Evolutionary conservation across 1,140 invertebrate genomes (phyloP).

Genomic region (Cephus cinctus): DNA sequence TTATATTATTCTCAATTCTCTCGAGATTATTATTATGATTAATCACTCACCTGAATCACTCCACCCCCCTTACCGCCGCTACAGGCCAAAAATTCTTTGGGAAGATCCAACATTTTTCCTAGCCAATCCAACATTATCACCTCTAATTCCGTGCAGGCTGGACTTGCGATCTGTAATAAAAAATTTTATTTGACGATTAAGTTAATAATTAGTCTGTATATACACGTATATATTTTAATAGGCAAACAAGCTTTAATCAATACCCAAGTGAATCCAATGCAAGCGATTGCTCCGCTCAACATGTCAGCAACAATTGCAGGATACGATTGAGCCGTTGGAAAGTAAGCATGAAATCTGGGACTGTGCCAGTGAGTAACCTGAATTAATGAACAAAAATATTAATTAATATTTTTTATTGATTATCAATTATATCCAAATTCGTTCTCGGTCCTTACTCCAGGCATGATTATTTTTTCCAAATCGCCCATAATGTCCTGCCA

Average conservation of each 20-base stretch:
- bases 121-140: slow-evolving; percentile 98
- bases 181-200: not conserved
- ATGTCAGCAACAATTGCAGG: slow-evolving; percentile 94
- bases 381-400: slow-evolving; percentile 9
- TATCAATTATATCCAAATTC: not conserved
- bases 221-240: slow-evolving; percentile 1
- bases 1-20: too few relatives aligned
- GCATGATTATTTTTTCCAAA: slow-evolving; percentile 94
- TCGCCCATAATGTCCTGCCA: slow-evolving; percentile 91
- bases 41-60: slow-evolving; percentile 74
- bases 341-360: slow-evolving; percentile 97
- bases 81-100: slow-evolving; percentile 81
- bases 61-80: slow-evolving; percentile 84
- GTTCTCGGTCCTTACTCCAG: slow-evolving; percentile 64
- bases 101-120: slow-evolving; percentile 90
- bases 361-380: slow-evolving; percentile 96
- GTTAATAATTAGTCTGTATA: not conserved
- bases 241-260: slow-evolving; percentile 15
- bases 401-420: slow-evolving; percentile 3
- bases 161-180: slow-evolving; percentile 79
- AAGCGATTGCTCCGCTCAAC: slow-evolving; percentile 89
- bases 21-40: too few relatives aligned
- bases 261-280: slow-evolving; percentile 88
- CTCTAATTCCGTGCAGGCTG: slow-evolving; percentile 96
- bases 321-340: slow-evolving; percentile 95